Percentiles rank a stretch among this genome's conserved stretches.
These are phyloP conservation scores for Plectrocnemia conspersa DNA, from an alignment of 1,140 invertebrate species.

Conservation along the genomic window DNA sequence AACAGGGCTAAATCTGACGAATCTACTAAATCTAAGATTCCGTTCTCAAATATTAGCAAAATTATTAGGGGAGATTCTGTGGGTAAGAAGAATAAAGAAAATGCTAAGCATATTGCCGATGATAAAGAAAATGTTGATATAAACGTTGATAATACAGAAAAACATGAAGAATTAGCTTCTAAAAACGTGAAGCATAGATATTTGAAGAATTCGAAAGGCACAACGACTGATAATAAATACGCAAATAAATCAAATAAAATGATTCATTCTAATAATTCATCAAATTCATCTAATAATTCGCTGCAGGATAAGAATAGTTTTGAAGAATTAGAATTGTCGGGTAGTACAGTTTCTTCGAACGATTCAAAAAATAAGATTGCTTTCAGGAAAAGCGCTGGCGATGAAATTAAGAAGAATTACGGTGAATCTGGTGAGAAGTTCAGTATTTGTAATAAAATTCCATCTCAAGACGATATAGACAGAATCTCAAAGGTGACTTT, in stretches of 20 bases:
- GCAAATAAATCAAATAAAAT: slow-evolving; percentile 29
- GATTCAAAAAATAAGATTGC: slow-evolving; percentile 28
- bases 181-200: slow-evolving; percentile 42
- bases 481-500: slow-evolving; percentile 79
- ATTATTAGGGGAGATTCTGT: slow-evolving; percentile 51
- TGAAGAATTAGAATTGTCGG: slow-evolving; percentile 25
- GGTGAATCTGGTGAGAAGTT: slow-evolving; percentile 40
- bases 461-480: slow-evolving; percentile 80
- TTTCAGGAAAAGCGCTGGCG: slow-evolving; percentile 49
- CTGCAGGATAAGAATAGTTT: slow-evolving; percentile 25
- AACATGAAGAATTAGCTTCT: slow-evolving; percentile 17
- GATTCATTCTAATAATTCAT: slow-evolving; percentile 41
- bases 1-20: slow-evolving; percentile 11
- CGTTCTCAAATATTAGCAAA: slow-evolving; percentile 47
- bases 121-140: slow-evolving; percentile 37
- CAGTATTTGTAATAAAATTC: slow-evolving; percentile 49
- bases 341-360: slow-evolving; percentile 21
- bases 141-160: slow-evolving; percentile 26
- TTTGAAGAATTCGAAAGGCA: slow-evolving; percentile 45
- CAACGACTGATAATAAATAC: slow-evolving; percentile 40
- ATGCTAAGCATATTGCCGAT: slow-evolving; percentile 15
- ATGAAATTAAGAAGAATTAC: slow-evolving; percentile 41
- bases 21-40: slow-evolving; percentile 46
- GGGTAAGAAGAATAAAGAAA: slow-evolving; percentile 42
- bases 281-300: slow-evolving; percentile 33